Base-by-base conservation (phyloP, 2,888 invertebrate genomes). In the Hoplodrina ambigua region DNA sequence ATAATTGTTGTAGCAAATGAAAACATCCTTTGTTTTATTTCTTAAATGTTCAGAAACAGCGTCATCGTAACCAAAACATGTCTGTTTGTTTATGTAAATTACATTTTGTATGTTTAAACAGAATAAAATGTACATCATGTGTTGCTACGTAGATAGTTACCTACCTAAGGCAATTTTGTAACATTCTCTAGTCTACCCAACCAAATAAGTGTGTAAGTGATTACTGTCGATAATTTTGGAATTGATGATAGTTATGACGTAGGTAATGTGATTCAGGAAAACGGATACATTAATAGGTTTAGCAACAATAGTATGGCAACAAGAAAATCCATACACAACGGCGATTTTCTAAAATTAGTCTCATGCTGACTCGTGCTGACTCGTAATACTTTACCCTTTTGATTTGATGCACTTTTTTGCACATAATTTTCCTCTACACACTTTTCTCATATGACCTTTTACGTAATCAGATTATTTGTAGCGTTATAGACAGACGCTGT, bases 1-100 rank as follows among this genome's bases (percentile, higher is more conserved):
- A 17, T 54, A 25, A 46, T 73, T 49, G 46, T 4, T n/a, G 10
- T 8, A 49, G 20, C 19, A 54, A 49, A 46, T 17, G n/a, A 68
- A 62, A 75, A 75, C 58, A 59, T 80, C 62, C 75, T 80, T 65
- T 55, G 44, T 55, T 75, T 75, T 69, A 80, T 66, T 80, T 66
- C 55, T 20, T 58, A 65, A 53, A 66, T 60, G 53, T 75, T 63
- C 53, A 59, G 30, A 37, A 62, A 59, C 55, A 52, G 8, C 54
- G 41, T 54, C 37, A 61, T 59, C 19, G 25, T 58, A 60, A 69
- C 69, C 59, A 80, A 66, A 75, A 80, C 62, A 59, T 59, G 60
- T 58, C 37, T 60, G 53, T 58, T 52, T 79, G 49, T 79, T 74
- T 58, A 30, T 62, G 44, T 62, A 37, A 53, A 79, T 62, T 49